Evolutionary conservation across 2,113 vertebrate species (phyloP), one percentile per base, ranked within the genome.

Genomic region (Thermophis baileyi): DNA sequence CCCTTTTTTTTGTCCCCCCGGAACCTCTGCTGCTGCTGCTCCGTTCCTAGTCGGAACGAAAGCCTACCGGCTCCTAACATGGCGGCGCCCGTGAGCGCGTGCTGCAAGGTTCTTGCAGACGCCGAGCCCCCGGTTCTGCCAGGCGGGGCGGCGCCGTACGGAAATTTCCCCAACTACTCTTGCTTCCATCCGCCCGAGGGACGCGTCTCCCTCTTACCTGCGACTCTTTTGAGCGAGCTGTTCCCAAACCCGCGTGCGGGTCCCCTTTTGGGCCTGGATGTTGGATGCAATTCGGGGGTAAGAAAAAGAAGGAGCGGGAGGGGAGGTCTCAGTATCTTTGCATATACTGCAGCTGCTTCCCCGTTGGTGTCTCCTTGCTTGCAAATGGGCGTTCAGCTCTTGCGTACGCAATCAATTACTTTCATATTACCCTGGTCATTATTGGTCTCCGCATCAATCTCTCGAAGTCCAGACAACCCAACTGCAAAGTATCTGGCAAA

Each of bases 231-330:
- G 16, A 51, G 88, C 63, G 96, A 97, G 89, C 93, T 99, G 2
- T 97, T 98, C 60, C 97, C 97, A 14, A 25, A 3, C 0, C 87
- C 69, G 3, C 96, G 92, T 0, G 95, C 91, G 69, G 92, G 94
- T 2, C 96, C 94, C 51, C 97, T 98, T 3, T 96, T 99, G 92
- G 96, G 98, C 60, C 98, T 99, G 94, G 99, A 99, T 50, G 98
- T 99, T 88, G 99, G 99, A 0, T 99, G 99, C 96, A 99, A 99
- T 93, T 98, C 98, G 0, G 99, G 99, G 98, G 99, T 99, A 95
- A 96, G 98, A 44, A 40, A 93, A 93, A 16, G 3, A 4, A n/a
- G 63, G 24, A 44, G 53, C 35, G 88, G 57, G 30, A 22, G 0
- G 27, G 24, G 25, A 27, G n/a, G 63, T 51, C 9, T 51, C 30